Evolutionary conservation across 2,113 vertebrate genomes (phyloP).

Genomic region (rat (Rattus norvegicus)): GRCr8 NC_086029.1:40055501-40056000

Average conservation of each 20-base stretch:
- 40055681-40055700: background rate
- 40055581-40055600: background rate
- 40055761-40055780: background rate
- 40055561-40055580: background rate
- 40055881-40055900: background rate
- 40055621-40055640: background rate
- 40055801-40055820: background rate
- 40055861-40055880: background rate
- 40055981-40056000: no score
- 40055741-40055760: background rate
- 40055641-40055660: no score
- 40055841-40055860: background rate
- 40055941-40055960: no score
- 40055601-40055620: background rate
- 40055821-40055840: background rate
- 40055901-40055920: no score
- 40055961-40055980: no score
- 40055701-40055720: background rate
- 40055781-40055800: background rate
- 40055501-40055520: background rate
- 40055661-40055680: no score
- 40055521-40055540: background rate
- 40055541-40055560: background rate
- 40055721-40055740: background rate
- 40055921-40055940: no score